Conservation (phyloP, 1,140 invertebrate species). For the Augochlora pura region DNA sequence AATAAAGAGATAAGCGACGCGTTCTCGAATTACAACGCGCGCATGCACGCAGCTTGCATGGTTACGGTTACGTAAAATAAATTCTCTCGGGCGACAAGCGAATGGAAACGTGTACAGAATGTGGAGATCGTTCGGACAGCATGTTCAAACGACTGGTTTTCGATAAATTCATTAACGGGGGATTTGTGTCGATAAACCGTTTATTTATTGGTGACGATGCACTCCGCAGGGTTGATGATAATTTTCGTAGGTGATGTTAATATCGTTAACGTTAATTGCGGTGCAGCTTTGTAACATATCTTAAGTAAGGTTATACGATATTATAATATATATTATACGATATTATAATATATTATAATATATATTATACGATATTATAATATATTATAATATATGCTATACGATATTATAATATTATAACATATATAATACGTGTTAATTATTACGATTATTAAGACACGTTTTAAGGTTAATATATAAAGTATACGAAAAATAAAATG, state of each 20-base stretch:
- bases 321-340: too few relatives aligned
- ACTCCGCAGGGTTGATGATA: too few relatives aligned
- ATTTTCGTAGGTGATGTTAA: not conserved
- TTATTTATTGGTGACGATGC: not conserved
- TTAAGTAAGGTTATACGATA: too few relatives aligned
- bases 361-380: too few relatives aligned
- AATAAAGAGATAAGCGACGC: conserved; percentile 60
- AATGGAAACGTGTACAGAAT: not conserved
- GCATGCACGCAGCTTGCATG: conserved; percentile 46
- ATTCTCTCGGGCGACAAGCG: conserved; percentile 41
- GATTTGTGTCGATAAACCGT: not conserved
- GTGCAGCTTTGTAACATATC: not conserved
- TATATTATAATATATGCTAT: too few relatives aligned
- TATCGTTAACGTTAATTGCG: not conserved
- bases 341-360: too few relatives aligned
- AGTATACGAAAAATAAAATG: too few relatives aligned
- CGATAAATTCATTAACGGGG: not conserved
- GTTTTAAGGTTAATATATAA: too few relatives aligned
- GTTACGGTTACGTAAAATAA: conserved; percentile 56
- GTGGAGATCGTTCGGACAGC: too few relatives aligned
- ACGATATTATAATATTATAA: too few relatives aligned
- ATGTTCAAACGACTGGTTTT: not conserved
- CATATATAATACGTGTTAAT: too few relatives aligned
- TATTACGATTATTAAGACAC: too few relatives aligned
- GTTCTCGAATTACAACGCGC: conserved; percentile 49